phyloP scores from a whole-genome alignment of 2,888 invertebrate species.

The Chrysolina haemoptera region DNA sequence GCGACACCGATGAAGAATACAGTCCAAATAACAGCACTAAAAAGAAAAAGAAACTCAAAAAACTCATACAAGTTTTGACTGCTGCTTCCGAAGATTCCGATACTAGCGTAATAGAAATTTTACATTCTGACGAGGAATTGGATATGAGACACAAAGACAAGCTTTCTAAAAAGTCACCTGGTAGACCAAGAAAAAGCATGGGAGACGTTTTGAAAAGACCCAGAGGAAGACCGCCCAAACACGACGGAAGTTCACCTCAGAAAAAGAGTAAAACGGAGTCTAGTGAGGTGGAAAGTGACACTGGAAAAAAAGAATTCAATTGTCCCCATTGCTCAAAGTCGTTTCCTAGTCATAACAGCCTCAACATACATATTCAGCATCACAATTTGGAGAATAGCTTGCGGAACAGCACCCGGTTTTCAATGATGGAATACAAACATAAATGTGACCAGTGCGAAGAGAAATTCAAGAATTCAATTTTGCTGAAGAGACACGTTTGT shows the following conservation, averaged over 20 bases:
- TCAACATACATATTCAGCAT: conserved; percentile 65
- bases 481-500: conserved; percentile 62
- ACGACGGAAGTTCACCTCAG: conserved; percentile 45
- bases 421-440: conserved; percentile 57
- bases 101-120: conserved; percentile 56
- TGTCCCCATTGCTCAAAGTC: conserved; percentile 66
- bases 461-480: conserved; percentile 62
- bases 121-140: conserved; percentile 55
- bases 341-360: conserved; percentile 66
- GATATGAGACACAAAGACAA: conserved; percentile 12
- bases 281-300: conserved; percentile 44
- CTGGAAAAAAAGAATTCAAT: conserved; percentile 55
- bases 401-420: conserved; percentile 44
- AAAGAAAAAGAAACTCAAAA: conserved; percentile 47
- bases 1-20: conserved; percentile 65
- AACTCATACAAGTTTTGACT: conserved; percentile 47
- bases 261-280: conserved; percentile 53
- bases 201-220: conserved; percentile 47
- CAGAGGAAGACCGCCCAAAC: conserved; percentile 57
- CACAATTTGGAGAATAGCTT: conserved; percentile 62
- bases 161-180: conserved; percentile 31
- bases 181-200: conserved; percentile 32
- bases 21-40: conserved; percentile 33
- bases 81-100: conserved; percentile 53
- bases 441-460: conserved; percentile 62